Conservation (phyloP, 2,888 invertebrate genomes). For the Sicus ferrugineus region DNA sequence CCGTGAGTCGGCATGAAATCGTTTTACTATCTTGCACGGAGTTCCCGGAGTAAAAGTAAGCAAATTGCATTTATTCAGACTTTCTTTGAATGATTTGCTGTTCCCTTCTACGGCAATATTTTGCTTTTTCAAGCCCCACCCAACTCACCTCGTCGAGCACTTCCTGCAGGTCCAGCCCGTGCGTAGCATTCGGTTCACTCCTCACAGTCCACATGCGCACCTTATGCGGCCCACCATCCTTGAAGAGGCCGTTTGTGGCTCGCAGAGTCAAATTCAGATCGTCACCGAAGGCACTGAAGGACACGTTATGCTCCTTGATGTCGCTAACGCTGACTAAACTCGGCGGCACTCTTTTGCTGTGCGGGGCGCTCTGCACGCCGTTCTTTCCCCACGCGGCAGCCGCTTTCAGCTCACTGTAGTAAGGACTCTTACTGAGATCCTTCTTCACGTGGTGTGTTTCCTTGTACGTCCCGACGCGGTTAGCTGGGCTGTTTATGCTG, state of each 20-base stretch:
- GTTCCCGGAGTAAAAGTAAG: no score
- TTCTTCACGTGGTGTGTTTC: slow-evolving; percentile 63
- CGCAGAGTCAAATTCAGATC: slow-evolving; percentile 77
- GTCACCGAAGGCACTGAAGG: slow-evolving; percentile 82
- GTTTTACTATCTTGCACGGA: no score
- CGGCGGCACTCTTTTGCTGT: slow-evolving; percentile 41
- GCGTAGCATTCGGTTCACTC: slow-evolving; percentile 78
- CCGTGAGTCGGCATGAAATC: no score
- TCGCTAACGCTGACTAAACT: slow-evolving; percentile 43
- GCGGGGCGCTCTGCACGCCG: slow-evolving; percentile 43
- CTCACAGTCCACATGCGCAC: slow-evolving; percentile 84
- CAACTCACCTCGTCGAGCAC: slow-evolving; percentile 66
- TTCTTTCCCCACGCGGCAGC: slow-evolving; percentile 44
- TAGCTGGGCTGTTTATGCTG: slow-evolving; percentile 60
- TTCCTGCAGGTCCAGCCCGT: slow-evolving; percentile 82
- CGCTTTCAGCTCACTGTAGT: slow-evolving; percentile 60
- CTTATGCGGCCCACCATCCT: slow-evolving; percentile 69
- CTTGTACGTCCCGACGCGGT: slow-evolving; percentile 36
- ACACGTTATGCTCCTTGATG: slow-evolving; percentile 69
- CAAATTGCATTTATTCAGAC: no score
- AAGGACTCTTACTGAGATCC: slow-evolving; percentile 64
- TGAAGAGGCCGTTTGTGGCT: slow-evolving; percentile 80
- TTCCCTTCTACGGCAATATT: background rate
- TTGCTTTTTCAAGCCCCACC: no score
- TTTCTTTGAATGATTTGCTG: no score